A percentile compares a stretch with the other conserved stretches of the same genome.
phyloP scores from a whole-genome alignment of 35 echinoderm and acorn worm genomes.

The Apostichopus parvimensis region DNA sequence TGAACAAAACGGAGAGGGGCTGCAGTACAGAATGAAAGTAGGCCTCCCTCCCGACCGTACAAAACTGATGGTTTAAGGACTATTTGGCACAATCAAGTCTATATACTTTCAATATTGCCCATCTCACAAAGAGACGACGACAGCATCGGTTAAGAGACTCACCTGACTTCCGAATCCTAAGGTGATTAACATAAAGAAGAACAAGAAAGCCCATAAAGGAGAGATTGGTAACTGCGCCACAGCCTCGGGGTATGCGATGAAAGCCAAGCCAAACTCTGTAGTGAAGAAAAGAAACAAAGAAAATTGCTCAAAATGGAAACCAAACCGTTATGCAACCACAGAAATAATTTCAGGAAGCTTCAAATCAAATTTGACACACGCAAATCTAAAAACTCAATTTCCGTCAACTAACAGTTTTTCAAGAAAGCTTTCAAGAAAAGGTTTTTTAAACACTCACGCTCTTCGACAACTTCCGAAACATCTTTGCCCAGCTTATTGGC shows the following conservation, averaged over 20 bases:
- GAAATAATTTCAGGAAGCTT: not conserved
- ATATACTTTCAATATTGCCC: too few species aligned
- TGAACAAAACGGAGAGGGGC: too few species aligned
- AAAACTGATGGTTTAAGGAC: too few species aligned
- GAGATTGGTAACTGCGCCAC: slow-evolving; percentile 72
- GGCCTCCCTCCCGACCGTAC: too few species aligned
- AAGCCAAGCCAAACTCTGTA: slow-evolving; percentile 84
- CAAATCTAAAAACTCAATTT: too few species aligned
- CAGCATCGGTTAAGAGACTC: not conserved
- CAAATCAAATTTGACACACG: too few species aligned
- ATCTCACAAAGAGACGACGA: not conserved
- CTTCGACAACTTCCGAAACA: slow-evolving; percentile 74
- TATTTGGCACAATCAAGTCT: too few species aligned
- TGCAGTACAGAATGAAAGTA: too few species aligned
- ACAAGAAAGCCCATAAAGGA: slow-evolving; percentile 84
- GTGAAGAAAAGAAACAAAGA: not conserved
- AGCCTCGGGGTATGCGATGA: slow-evolving; percentile 85
- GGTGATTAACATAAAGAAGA: slow-evolving; percentile 91
- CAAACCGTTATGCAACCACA: not conserved
- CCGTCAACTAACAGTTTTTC: too few species aligned
- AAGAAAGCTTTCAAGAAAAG: too few species aligned
- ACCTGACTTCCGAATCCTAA: slow-evolving; percentile 83
- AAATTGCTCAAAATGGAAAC: not conserved
- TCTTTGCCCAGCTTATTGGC: slow-evolving; percentile 55
- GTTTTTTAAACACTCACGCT: slow-evolving; percentile 42